Conservation (phyloP, 2,113 vertebrate genomes). For the Spea bombifrons region DNA sequence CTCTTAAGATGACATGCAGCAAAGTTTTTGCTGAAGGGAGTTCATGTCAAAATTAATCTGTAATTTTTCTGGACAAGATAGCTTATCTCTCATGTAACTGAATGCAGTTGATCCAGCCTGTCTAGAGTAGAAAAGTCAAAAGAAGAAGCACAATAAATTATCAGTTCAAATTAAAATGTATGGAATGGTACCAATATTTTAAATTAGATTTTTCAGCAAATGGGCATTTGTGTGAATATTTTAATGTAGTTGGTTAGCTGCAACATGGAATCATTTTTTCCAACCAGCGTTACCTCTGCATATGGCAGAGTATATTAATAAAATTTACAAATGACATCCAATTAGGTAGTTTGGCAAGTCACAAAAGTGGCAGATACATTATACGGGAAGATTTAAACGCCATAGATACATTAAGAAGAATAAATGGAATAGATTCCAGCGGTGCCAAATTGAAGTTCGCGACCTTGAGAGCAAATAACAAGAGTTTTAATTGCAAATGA, state of each 20-base stretch:
- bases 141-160: slow-evolving; percentile 27
- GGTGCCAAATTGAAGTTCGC: slow-evolving; percentile 39
- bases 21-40: slow-evolving; percentile 47
- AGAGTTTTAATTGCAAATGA: slow-evolving; percentile 38
- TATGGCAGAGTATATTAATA: slow-evolving; percentile 46
- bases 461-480: slow-evolving; percentile 37
- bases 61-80: slow-evolving; percentile 35
- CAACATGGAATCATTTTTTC: slow-evolving; percentile 14
- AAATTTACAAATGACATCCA: slow-evolving; percentile 47
- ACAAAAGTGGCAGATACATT: slow-evolving; percentile 43
- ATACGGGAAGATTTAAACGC: slow-evolving; percentile 42
- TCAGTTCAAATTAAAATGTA: slow-evolving; percentile 34
- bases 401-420: slow-evolving; percentile 37
- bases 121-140: slow-evolving; percentile 9
- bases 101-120: slow-evolving; percentile 22
- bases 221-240: slow-evolving; percentile 31
- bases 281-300: slow-evolving; percentile 20
- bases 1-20: slow-evolving; percentile 27
- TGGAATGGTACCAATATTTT: slow-evolving; percentile 40
- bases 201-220: slow-evolving; percentile 41
- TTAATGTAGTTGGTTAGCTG: slow-evolving; percentile 33
- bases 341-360: slow-evolving; percentile 45
- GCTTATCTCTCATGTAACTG: slow-evolving; percentile 22
- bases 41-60: slow-evolving; percentile 36
- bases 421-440: slow-evolving; percentile 36